Base-by-base conservation (phyloP, 35 echinoderm and acorn worm genomes). In the Apostichopus californicus region DNA sequence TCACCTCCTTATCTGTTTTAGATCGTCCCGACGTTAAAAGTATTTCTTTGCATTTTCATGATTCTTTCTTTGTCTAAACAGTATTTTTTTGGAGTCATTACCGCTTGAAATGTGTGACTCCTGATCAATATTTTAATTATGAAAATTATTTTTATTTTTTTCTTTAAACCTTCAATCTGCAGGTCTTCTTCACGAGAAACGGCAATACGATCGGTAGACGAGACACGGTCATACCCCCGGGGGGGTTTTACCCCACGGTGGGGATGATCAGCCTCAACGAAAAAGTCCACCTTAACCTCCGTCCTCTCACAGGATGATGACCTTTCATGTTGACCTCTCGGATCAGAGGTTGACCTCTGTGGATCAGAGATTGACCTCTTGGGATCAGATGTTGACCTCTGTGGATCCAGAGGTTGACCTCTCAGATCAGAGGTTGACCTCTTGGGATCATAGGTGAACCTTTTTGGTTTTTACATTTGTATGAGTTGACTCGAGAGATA, bases 101-200 rank as follows among this genome's bases (percentile, higher is more conserved):
- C 28, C 28, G 28, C 28, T 34, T 46, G 34, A 46, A 46, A 46
- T 46, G 34, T 46, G 34, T 46, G 34, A 46, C 34, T 46, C 3
- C 34, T 46, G 34, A 46, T 46, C 34, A 46, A 86, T 54, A 86
- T 79, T 22, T 79, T 21, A 23, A 21, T 77, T 17, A 77, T 5
- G 0, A 13, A 1, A 6, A 28, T 22, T 17, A 77, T 8, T 1
- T 24, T 54, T 28, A 7, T 61, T 80, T 46, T 10, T 85, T 28
- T 28, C 24, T 25, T 25, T 0, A 28, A 28, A 28, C 26, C 26
- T 28, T 65, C 6, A 71, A 53, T 86, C 26, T 20, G 71, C 80
- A 98, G 97, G 94, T 98, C 14, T 98, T 98, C 87, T 98, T 98
- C 25, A 98, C 97, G 5, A 78, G 97, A 63, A 98, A 98, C 89